Evolutionary conservation across 2,888 invertebrate species (phyloP), one percentile per base, ranked within the genome.

Genomic region (Cataglyphis livida): DNA sequence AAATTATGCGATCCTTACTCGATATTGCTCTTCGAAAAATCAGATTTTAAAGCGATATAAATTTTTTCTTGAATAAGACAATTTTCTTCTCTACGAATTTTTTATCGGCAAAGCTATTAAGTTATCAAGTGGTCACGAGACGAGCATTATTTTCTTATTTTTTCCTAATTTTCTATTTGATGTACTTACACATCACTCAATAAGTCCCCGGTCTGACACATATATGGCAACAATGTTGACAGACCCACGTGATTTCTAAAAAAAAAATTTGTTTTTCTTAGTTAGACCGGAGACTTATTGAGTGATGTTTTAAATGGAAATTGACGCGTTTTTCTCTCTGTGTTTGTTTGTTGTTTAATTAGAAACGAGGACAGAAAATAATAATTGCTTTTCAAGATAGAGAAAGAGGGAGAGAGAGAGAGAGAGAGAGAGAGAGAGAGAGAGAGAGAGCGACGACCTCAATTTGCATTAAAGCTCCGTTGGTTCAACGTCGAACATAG

Each of bases 401-500:
- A 38, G 28, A 2, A 2, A 28, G 28, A 28, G 28, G 0, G 38
- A 38, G 38, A 38, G 7, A 38, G 38, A 44, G 44, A 44, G 44
- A 44, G 15, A 44, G 38, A 38, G 38, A 38, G 38, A 38, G 38
- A 38, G 9, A 38, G 38, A 44, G 44, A 44, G 44, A 44, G 44
- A 44, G 7, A 51, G 48, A 48, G 18, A 18, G 5, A 48, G 51
- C n/a, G 78, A 78, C 35, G 41, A 71, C 41, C 38, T 76, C 38
- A 59, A 79, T 44, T 79, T 79, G 59, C 44, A 71, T 79, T 70
- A 78, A 32, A 57, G 41, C 57, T 59, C 44, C 18, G 57, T 54
- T 35, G 54, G 18, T 12, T 41, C 21, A 41, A 59, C 35, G 59
- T 3, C 4, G 51, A 76, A 38, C 66, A 62, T 32, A 62, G 62